These are phyloP conservation scores for Bruchidius siliquastri DNA, from an alignment of 2,888 invertebrate species.

Conservation along the genomic window DNA sequence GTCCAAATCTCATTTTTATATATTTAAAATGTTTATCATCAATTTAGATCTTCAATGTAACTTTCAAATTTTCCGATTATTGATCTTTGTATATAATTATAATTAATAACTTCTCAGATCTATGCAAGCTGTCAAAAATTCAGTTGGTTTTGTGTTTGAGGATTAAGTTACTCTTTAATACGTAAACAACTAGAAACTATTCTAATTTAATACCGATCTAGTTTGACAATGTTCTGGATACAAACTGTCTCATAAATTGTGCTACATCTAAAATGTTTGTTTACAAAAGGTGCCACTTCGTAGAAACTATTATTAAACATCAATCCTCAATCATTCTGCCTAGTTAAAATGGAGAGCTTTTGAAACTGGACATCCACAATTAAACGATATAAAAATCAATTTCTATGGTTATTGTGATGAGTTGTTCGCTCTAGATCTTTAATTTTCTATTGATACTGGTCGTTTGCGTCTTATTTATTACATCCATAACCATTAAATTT, in stretches of 20 bases:
- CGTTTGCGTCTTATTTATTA: too few species aligned
- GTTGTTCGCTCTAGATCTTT: too few species aligned
- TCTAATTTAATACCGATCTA: not conserved
- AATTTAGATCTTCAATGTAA: too few species aligned
- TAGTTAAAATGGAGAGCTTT: not conserved
- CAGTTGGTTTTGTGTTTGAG: not conserved
- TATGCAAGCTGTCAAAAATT: not conserved
- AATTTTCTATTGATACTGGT: too few species aligned
- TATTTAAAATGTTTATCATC: too few species aligned
- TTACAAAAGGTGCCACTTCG: not conserved
- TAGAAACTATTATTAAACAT: not conserved
- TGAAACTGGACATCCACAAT: not conserved
- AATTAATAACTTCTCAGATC: too few species aligned
- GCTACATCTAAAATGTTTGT: not conserved
- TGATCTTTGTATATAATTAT: too few species aligned
- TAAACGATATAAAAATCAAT: not conserved
- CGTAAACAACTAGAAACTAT: not conserved
- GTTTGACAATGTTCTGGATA: not conserved
- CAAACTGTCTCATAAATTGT: not conserved
- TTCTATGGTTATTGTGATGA: not conserved
- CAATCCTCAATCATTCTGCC: not conserved
- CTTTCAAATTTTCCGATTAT: too few species aligned
- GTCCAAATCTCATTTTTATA: too few species aligned
- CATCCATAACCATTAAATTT: too few species aligned
- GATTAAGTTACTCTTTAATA: not conserved